Conservation (phyloP, 2,888 invertebrate species). For the Mystacides longicornis region DNA sequence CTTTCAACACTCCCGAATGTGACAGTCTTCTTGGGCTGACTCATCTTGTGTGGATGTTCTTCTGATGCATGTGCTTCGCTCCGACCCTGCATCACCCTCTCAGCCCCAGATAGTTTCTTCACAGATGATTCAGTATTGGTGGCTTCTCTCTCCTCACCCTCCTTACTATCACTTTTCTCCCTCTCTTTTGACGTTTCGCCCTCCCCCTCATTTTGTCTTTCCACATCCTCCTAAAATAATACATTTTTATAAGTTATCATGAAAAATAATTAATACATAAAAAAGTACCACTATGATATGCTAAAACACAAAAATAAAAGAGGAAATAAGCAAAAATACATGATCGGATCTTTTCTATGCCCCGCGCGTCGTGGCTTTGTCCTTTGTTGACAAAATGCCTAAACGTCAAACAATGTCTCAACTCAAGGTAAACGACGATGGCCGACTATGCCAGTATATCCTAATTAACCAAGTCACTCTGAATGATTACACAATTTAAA, state of each 20-base stretch:
- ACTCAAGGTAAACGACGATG: constrained; percentile 18
- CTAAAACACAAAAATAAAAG: neutral
- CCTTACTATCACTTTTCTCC: constrained; percentile 1
- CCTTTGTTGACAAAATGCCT: constrained; percentile 26
- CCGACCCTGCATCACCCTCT: constrained; percentile 42
- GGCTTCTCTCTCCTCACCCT: neutral
- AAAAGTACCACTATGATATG: too few relatives aligned
- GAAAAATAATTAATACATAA: constrained; percentile 4
- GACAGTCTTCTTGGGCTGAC: constrained; percentile 52
- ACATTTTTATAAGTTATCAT: neutral
- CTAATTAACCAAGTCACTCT: neutral
- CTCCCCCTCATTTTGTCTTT: constrained; percentile 27
- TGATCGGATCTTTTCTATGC: neutral
- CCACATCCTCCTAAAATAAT: constrained; percentile 20
- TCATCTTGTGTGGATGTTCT: constrained; percentile 33
- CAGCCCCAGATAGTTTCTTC: constrained; percentile 41
- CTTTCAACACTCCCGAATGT: constrained; percentile 58
- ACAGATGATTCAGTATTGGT: neutral
- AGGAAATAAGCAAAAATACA: neutral
- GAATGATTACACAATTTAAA: neutral
- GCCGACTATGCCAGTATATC: neutral
- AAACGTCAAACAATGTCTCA: constrained; percentile 23
- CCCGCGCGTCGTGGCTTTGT: constrained; percentile 17
- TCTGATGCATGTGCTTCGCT: constrained; percentile 26
- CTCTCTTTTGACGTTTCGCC: constrained; percentile 17